phyloP scores from a whole-genome alignment of 2,113 vertebrate species.

The Hydropotes inermis region DNA sequence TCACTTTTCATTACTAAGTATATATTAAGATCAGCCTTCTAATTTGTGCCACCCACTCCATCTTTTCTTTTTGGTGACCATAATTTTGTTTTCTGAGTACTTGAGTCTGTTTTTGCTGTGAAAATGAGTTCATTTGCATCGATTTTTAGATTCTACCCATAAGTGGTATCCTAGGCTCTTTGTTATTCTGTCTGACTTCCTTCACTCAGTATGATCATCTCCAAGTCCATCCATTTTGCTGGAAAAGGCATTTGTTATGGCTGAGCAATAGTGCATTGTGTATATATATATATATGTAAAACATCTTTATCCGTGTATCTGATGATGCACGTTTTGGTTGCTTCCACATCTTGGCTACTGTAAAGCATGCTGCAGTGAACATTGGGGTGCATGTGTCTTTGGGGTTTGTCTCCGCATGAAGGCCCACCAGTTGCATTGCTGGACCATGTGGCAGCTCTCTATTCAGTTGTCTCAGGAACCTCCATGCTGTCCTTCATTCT shows the following conservation, averaged over 20 bases:
- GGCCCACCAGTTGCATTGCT: not conserved
- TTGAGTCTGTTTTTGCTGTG: not conserved
- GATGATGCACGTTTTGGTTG: not conserved
- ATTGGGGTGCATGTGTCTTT: not conserved
- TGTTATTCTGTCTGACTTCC: not conserved
- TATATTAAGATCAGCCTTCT: not conserved
- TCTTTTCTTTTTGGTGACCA: not conserved
- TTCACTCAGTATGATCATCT: not conserved
- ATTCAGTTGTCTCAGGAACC: not conserved
- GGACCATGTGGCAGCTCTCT: not conserved
- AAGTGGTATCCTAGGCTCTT: not conserved
- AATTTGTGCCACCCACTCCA: not conserved
- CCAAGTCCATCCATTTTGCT: not conserved
- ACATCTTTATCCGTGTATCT: not conserved
- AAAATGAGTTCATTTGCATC: not conserved
- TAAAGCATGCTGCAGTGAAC: not conserved
- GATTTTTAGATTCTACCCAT: not conserved
- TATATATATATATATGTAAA: not conserved
- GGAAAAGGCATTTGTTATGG: not conserved
- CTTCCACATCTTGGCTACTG: accelerated
- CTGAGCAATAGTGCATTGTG: not conserved
- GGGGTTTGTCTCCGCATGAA: accelerated
- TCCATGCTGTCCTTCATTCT: not conserved
- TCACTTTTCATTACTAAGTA: not conserved
- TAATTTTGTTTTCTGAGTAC: not conserved